Evolutionary conservation across 1,140 invertebrate genomes (phyloP).

Genomic region (Zaprionus ghesquierei): DNA sequence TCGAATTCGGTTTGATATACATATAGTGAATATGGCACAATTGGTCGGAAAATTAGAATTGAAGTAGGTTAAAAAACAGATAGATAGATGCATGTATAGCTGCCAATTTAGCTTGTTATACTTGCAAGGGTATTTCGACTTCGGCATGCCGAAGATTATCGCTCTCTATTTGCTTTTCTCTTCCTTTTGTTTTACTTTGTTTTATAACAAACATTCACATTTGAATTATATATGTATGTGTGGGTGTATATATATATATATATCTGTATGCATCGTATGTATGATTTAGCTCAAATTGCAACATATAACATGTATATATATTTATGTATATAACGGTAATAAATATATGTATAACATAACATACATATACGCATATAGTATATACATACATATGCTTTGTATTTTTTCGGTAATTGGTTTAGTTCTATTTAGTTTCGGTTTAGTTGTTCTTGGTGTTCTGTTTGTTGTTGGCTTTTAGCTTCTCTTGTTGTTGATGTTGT

Average conservation of each 20-base stretch:
- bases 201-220: constrained; percentile 56
- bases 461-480: constrained; percentile 52
- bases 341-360: constrained; percentile 40
- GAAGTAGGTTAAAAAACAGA: background rate
- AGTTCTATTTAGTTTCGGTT: constrained; percentile 31
- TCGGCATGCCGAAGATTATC: constrained; percentile 24
- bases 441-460: constrained; percentile 33
- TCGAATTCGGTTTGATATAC: background rate
- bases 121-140: constrained; percentile 19
- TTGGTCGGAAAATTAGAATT: background rate
- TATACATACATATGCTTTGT: constrained; percentile 3
- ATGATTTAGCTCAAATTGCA: constrained; percentile 20
- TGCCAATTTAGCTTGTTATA: background rate
- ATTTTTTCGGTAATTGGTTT: constrained; percentile 19
- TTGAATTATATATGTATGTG: constrained; percentile 25
- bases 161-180: background rate
- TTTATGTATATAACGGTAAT: constrained; percentile 37
- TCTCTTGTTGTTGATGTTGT: constrained; percentile 17
- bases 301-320: constrained; percentile 33
- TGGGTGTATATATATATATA: constrained; percentile 13
- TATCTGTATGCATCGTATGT: constrained; percentile 9
- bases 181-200: constrained; percentile 43
- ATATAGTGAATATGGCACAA: background rate
- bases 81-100: background rate
- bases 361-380: constrained; percentile 21